Evolutionary conservation across 2,113 vertebrate genomes (phyloP).

Genomic region (Aix galericulata): DNA sequence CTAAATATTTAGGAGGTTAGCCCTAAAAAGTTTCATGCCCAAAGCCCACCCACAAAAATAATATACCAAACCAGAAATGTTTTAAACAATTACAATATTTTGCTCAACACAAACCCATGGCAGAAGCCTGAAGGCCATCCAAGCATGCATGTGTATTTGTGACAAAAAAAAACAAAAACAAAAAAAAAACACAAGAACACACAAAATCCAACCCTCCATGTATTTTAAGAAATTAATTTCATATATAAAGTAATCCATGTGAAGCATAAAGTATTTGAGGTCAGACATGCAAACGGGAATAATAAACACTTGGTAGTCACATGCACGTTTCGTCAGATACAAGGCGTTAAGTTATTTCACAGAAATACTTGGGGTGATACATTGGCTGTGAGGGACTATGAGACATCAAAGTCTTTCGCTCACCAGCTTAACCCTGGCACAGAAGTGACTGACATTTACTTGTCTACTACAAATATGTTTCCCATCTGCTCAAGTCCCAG

Average conservation of each 20-base stretch:
- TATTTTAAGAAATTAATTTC: background rate
- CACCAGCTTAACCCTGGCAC: background rate
- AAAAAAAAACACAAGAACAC: too few relatives aligned
- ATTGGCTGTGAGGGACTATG: background rate
- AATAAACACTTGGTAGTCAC: background rate
- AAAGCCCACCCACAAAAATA: background rate
- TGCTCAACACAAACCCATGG: background rate
- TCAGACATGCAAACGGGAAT: background rate
- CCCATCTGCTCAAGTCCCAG: background rate
- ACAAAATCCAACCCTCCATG: too few relatives aligned
- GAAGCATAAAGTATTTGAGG: background rate
- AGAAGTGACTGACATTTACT: background rate
- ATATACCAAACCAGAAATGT: background rate
- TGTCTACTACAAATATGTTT: background rate
- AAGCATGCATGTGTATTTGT: background rate
- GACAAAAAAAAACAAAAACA: background rate
- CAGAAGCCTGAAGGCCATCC: background rate
- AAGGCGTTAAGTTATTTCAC: background rate
- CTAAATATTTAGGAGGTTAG: background rate
- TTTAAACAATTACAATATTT: background rate
- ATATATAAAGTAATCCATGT: background rate
- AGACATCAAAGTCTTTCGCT: background rate
- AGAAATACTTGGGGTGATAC: background rate
- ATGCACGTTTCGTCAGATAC: background rate
- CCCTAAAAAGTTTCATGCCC: background rate